These are phyloP conservation scores for Thomomys bottae DNA, from an alignment of 2,113 vertebrate species.

Conservation along the genomic window DNA sequence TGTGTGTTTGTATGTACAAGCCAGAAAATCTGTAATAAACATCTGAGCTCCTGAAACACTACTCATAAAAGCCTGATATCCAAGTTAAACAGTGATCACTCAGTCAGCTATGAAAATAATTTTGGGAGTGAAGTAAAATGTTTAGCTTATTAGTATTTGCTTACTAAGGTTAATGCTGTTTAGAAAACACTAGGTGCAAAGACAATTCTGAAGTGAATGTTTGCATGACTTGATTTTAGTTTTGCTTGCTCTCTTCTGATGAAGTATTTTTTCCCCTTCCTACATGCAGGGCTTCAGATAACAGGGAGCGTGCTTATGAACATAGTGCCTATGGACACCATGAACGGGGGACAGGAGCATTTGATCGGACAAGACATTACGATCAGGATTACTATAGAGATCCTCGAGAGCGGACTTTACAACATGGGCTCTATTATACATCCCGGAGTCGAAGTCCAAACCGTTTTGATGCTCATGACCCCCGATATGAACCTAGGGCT, in stretches of 20 bases:
- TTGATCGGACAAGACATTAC: constrained; percentile 98
- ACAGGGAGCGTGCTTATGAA: constrained; percentile 98
- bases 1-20: constrained; percentile 22
- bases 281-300: constrained; percentile 95
- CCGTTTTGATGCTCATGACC: constrained; percentile 95
- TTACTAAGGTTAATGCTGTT: constrained; percentile 79
- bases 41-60: constrained; percentile 44
- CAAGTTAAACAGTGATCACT: constrained; percentile 73
- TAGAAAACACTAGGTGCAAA: constrained; percentile 73
- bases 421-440: constrained; percentile 94
- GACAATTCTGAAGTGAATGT: constrained; percentile 79
- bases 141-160: constrained; percentile 79
- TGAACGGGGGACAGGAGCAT: constrained; percentile 95
- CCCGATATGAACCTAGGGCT: constrained; percentile 95
- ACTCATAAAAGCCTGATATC: constrained; percentile 82
- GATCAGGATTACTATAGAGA: constrained; percentile 99
- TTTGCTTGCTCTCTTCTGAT: constrained; percentile 78
- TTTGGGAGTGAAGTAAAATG: constrained; percentile 70
- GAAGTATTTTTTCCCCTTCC: constrained; percentile 86
- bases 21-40: constrained; percentile 44
- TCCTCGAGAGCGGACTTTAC: constrained; percentile 95
- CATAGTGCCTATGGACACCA: constrained; percentile 99
- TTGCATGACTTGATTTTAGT: constrained; percentile 85
- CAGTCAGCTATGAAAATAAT: constrained; percentile 69
- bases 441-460: constrained; percentile 97